Base-by-base conservation (phyloP, 2,113 vertebrate species). In the Aix galericulata region DNA sequence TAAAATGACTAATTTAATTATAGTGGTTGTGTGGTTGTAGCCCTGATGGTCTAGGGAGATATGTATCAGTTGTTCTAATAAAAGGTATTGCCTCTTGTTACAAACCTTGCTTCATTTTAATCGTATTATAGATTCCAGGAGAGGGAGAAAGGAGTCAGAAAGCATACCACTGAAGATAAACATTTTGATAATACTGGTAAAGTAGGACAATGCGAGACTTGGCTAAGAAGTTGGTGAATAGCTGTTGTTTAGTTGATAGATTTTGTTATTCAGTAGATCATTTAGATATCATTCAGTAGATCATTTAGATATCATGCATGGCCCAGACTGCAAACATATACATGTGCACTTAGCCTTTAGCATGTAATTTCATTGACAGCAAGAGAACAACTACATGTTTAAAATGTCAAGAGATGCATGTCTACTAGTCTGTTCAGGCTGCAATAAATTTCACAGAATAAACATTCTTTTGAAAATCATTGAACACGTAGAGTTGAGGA, bases 1-100 rank as follows among this genome's bases (percentile, higher is more conserved):
- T 94, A 86, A 84, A 93, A 89, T 71, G n/a, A 75, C 68, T 78
- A 71, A 88, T 86, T 55, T 56, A 77, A 83, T 93, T 59, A 60
- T 26, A 60, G 46, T 13, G 11, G 38, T 92, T 91, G 26, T 93
- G 36, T 31, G 58, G 34, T 44, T 62, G 27, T 75, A 73, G 63
- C 63, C 34, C 63, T 77, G 55, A 50, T 93, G 68, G 46, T 88
- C 76, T 80, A 63, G 86, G 59, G 72, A 86, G 72, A 80, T 86
- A 27, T 3, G 9, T 86, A 63, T 92, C 79, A 71, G 63, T 86
- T 92, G 80, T 64, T 94, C 36, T 92, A 78, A 91, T 85, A 91
- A 86, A 86, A 94, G 58, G 62, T 83, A 59, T 46, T 63, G 80
- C 14, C 27, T 80, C 76, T 90, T 11, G 34, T 77, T 96, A 59